phyloP scores from a whole-genome alignment of 2,888 invertebrate genomes.

The Lissonota sp. region DNA sequence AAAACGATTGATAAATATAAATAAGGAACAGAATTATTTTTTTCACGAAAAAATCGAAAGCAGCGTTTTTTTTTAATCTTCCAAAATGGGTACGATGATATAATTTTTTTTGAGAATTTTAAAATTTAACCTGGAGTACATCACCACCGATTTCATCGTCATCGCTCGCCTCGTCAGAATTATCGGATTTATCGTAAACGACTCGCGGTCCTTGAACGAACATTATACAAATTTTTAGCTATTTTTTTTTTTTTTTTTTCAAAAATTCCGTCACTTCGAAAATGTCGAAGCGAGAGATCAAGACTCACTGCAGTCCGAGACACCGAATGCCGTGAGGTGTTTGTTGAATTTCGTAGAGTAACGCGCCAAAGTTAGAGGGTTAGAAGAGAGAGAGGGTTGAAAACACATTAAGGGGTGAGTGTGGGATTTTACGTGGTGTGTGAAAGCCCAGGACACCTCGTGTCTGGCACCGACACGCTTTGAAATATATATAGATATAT shows the following conservation, averaged over 20 bases:
- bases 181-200: slow-evolving; percentile 74
- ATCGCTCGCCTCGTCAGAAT: slow-evolving; percentile 77
- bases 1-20: not conserved
- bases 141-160: slow-evolving; percentile 78
- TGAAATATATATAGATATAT: slow-evolving; percentile 24
- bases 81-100: not conserved
- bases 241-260: not conserved
- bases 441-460: slow-evolving; percentile 65
- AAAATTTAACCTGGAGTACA: slow-evolving; percentile 78
- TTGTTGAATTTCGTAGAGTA: slow-evolving; percentile 41
- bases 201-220: slow-evolving; percentile 79
- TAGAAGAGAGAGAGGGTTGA: slow-evolving; percentile 55
- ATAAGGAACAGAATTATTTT: not conserved
- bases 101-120: not conserved
- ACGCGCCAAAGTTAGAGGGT: slow-evolving; percentile 40
- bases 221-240: slow-evolving; percentile 69
- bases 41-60: not conserved
- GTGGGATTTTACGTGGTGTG: slow-evolving; percentile 34
- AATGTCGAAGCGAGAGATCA: slow-evolving; percentile 36
- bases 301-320: slow-evolving; percentile 58
- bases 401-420: slow-evolving; percentile 50
- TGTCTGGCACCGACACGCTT: slow-evolving; percentile 78
- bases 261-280: not conserved
- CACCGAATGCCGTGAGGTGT: slow-evolving; percentile 40
- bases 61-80: not conserved